Percentiles rank a stretch among this genome's conserved stretches.
These are phyloP conservation scores for Drosophila prosaltans DNA, from an alignment of 1,140 invertebrate genomes.

Conservation along the genomic window DNA sequence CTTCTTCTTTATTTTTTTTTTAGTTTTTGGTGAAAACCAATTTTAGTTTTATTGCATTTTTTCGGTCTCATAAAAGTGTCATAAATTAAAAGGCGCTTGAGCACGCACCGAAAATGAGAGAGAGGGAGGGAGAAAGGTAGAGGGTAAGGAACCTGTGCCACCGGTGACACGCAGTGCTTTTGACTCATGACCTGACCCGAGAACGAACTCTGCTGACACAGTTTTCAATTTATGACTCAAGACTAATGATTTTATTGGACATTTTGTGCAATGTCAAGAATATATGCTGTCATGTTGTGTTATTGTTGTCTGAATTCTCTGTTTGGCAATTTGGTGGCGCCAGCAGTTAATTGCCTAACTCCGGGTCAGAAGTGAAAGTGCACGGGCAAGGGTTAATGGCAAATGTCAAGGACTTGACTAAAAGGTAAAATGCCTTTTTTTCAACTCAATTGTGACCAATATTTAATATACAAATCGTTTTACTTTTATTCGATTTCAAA, in stretches of 20 bases:
- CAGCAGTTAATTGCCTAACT: conserved; percentile 71
- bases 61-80: conserved; percentile 76
- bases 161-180: conserved; percentile 72
- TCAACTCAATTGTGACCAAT: too few relatives aligned
- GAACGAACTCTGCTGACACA: conserved; percentile 18
- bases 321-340: conserved; percentile 63
- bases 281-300: conserved; percentile 72
- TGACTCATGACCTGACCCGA: conserved; percentile 48
- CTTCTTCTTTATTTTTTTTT: conserved; percentile 31
- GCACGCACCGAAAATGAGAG: conserved; percentile 35
- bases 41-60: conserved; percentile 65
- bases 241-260: conserved; percentile 73
- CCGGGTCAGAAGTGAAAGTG: conserved; percentile 49
- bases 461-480: too few relatives aligned
- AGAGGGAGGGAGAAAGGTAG: neutral
- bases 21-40: conserved; percentile 39
- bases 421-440: neutral
- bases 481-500: neutral
- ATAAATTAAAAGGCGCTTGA: conserved; percentile 77
- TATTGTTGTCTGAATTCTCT: conserved; percentile 56
- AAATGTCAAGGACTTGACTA: conserved; percentile 9
- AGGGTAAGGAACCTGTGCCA: conserved; percentile 71
- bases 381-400: conserved; percentile 11
- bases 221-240: conserved; percentile 13
- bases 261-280: conserved; percentile 67